Conservation (phyloP, 2,113 vertebrate species). For the Halcyon malimbica region DNA sequence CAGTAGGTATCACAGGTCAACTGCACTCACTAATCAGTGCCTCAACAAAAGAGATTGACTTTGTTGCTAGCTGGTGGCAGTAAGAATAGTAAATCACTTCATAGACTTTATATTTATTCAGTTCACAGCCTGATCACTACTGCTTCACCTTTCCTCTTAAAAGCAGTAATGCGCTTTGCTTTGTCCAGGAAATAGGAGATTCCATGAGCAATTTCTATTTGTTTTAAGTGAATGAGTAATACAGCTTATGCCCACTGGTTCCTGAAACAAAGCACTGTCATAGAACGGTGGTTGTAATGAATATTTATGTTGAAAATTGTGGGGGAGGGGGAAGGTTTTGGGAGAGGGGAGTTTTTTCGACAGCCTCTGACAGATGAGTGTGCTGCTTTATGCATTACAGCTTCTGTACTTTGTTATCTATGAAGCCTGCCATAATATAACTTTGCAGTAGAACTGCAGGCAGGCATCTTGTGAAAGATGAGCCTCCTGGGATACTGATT, state of each 20-base stretch:
- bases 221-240: constrained; percentile 70
- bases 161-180: constrained; percentile 31
- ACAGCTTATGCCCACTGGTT: constrained; percentile 46
- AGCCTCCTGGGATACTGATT: constrained; percentile 7
- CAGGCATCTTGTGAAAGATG: constrained; percentile 20
- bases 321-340: background rate
- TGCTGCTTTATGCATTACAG: background rate
- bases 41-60: constrained; percentile 49
- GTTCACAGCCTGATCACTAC: constrained; percentile 64
- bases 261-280: constrained; percentile 51
- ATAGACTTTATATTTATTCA: constrained; percentile 65
- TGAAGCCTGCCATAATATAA: background rate
- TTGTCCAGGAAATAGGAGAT: constrained; percentile 46
- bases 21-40: constrained; percentile 65
- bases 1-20: constrained; percentile 50
- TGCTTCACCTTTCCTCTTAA: constrained; percentile 69
- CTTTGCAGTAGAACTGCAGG: constrained; percentile 6
- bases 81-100: constrained; percentile 72
- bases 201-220: background rate
- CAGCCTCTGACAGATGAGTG: background rate
- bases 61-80: constrained; percentile 63
- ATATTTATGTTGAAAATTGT: background rate
- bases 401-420: constrained; percentile 9
- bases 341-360: background rate
- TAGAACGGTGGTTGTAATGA: constrained; percentile 5